Conservation (phyloP, 2,797 vertebrate species). For the Acipenser transmontanus region DNA sequence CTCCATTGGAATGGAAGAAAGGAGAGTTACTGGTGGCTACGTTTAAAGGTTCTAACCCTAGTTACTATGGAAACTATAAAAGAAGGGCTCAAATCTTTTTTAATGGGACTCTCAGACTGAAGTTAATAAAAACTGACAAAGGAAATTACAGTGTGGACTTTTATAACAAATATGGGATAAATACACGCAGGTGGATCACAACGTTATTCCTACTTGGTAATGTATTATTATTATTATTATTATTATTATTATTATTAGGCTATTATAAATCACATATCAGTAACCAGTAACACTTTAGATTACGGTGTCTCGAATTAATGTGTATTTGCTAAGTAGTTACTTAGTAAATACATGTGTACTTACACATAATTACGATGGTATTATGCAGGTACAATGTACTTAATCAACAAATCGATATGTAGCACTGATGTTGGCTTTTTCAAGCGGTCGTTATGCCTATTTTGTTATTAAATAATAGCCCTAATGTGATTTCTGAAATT, state of each 20-base stretch:
- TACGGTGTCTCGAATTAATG: too few species aligned
- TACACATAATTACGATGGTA: too few species aligned
- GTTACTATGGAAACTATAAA: neutral
- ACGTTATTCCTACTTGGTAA: neutral
- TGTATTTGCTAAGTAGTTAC: too few species aligned
- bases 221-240: neutral
- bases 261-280: neutral
- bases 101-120: neutral
- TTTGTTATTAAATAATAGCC: too few species aligned
- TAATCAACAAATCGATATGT: neutral
- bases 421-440: neutral
- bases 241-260: neutral
- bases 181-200: neutral
- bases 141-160: neutral
- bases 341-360: too few species aligned
- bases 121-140: neutral
- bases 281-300: neutral
- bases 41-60: neutral
- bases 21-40: neutral
- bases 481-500: too few species aligned
- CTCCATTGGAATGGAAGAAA: neutral
- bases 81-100: neutral
- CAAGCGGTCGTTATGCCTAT: too few species aligned
- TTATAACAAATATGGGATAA: neutral
- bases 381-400: neutral